phyloP scores from a whole-genome alignment of 30 jellyfish, hydroid and myxozoan genomes.

The Nemopilema nomurai region DNA sequence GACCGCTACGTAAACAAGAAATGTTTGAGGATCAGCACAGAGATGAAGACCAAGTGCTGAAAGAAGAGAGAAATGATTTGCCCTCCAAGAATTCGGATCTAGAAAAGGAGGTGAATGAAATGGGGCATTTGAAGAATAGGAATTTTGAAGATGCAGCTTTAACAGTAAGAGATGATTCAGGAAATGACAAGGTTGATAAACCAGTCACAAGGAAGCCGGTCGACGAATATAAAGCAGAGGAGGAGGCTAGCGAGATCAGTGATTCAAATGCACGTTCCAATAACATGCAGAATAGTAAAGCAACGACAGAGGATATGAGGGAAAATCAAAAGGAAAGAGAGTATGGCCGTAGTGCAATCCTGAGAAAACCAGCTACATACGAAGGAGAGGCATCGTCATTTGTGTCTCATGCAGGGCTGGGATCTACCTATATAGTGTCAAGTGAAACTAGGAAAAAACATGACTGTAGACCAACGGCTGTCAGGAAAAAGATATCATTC shows the following conservation, averaged over 20 bases:
- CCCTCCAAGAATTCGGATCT: neutral
- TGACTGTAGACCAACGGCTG: slow-evolving; percentile 51
- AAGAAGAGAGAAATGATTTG: neutral
- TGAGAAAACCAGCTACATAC: neutral
- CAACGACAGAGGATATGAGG: neutral
- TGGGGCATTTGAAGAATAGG: neutral
- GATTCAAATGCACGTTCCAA: neutral
- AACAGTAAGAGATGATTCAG: neutral
- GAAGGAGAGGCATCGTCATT: slow-evolving; percentile 48
- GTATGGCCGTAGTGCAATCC: slow-evolving; percentile 27
- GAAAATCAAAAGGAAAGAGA: neutral
- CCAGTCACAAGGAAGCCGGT: neutral
- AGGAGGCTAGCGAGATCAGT: neutral
- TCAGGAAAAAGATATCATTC: slow-evolving; percentile 33
- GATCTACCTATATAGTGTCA: slow-evolving; percentile 14
- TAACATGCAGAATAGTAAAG: neutral
- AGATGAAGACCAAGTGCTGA: neutral
- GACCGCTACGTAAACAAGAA: neutral
- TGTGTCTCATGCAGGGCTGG: slow-evolving; percentile 37
- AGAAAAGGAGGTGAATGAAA: neutral
- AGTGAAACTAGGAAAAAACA: slow-evolving; percentile 9
- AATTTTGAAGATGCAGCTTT: neutral
- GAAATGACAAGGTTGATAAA: neutral
- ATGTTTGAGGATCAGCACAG: neutral
- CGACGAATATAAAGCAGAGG: neutral